Conservation (phyloP, 2,113 vertebrate species). For the Apeltes quadracus region DNA sequence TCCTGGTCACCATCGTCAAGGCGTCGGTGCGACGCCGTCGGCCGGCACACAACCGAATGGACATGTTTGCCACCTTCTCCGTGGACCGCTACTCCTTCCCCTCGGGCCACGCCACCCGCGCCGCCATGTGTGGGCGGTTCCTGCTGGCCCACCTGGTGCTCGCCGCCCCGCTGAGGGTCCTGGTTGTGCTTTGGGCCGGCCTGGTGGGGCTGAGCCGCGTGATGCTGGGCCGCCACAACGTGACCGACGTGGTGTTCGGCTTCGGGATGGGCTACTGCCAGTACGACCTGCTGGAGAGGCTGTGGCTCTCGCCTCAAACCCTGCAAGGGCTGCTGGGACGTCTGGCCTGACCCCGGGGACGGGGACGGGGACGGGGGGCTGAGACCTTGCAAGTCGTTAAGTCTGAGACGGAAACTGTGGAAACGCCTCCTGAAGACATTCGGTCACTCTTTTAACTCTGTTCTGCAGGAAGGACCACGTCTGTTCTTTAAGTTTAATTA, state of each 20-base stretch:
- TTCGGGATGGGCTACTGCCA: constrained; percentile 93
- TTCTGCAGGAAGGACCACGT: background rate
- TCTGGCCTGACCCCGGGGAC: constrained; percentile 51
- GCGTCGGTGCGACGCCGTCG: constrained; percentile 89
- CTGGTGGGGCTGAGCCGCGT: constrained; percentile 91
- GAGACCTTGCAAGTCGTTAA: background rate
- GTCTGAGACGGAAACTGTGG: background rate
- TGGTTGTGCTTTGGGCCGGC: constrained; percentile 90
- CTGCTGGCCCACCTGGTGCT: constrained; percentile 93
- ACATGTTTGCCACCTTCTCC: constrained; percentile 96
- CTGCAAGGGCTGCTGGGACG: constrained; percentile 85
- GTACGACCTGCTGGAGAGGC: constrained; percentile 90
- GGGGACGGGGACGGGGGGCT: background rate
- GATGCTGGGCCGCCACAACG: constrained; percentile 95
- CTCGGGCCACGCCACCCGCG: constrained; percentile 93
- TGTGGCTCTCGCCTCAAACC: constrained; percentile 90
- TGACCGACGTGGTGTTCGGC: constrained; percentile 93
- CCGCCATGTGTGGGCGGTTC: constrained; percentile 91
- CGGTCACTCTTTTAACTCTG: no score
- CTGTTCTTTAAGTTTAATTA: background rate
- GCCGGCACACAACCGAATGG: constrained; percentile 94
- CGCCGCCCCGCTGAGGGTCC: constrained; percentile 88
- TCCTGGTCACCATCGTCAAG: constrained; percentile 88
- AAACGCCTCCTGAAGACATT: no score
- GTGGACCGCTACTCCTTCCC: constrained; percentile 98